These are phyloP conservation scores for Danaus plexippus DNA, from an alignment of 1,140 invertebrate genomes.

Conservation along the genomic window DNA sequence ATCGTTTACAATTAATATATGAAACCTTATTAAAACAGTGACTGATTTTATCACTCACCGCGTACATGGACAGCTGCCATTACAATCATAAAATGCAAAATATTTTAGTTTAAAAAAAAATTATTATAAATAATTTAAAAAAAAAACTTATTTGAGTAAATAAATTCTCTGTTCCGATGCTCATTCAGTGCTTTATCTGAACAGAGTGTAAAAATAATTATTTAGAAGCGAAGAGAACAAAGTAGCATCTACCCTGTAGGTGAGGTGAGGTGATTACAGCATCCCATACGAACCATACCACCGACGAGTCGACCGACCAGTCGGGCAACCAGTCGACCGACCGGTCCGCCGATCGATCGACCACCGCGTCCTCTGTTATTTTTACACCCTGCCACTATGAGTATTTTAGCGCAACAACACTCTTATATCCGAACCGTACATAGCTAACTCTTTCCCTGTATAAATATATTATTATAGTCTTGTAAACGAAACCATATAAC, in stretches of 20 bases:
- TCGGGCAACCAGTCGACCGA: background rate
- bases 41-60: constrained; percentile 55
- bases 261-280: constrained; percentile 11
- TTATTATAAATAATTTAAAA: constrained; percentile 56
- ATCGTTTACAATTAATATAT: constrained; percentile 60
- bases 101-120: constrained; percentile 59
- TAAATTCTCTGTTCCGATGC: constrained; percentile 72
- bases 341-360: background rate
- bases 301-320: background rate
- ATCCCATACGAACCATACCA: constrained; percentile 4
- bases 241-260: constrained; percentile 21
- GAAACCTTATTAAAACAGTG: constrained; percentile 53
- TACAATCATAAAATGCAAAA: constrained; percentile 68
- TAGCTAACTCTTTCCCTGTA: constrained; percentile 70
- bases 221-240: constrained; percentile 17
- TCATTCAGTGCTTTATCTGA: constrained; percentile 58
- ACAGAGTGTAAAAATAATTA: constrained; percentile 64
- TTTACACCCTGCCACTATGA: constrained; percentile 65
- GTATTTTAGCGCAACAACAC: constrained; percentile 67
- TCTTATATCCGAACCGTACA: constrained; percentile 66
- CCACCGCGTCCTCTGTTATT: constrained; percentile 37
- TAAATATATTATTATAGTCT: constrained; percentile 69
- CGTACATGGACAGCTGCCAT: constrained; percentile 64
- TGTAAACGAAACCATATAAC: constrained; percentile 69
- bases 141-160: constrained; percentile 69